phyloP scores from a whole-genome alignment of 2,888 invertebrate species.

The Ernsta delagoae region DNA sequence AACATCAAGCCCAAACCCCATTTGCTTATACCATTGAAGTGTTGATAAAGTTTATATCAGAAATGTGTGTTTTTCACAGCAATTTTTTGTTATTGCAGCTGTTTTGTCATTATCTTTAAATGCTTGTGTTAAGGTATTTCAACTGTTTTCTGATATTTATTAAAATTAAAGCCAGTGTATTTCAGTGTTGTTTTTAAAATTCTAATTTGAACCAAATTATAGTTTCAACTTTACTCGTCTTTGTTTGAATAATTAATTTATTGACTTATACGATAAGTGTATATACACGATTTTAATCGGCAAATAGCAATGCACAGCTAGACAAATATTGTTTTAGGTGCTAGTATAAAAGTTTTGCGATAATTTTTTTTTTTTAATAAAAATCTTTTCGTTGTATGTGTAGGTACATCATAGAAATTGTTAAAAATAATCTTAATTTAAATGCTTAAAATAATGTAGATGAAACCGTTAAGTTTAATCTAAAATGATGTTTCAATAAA shows the following conservation, averaged over 20 bases:
- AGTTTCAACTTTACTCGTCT: too few relatives aligned
- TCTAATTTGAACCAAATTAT: too few relatives aligned
- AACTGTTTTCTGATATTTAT: background rate
- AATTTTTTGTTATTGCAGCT: background rate
- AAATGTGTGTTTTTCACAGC: background rate
- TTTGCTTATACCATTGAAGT: constrained; percentile 20
- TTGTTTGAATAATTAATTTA: too few relatives aligned
- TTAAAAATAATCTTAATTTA: too few relatives aligned
- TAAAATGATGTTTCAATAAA: too few relatives aligned
- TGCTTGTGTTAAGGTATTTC: background rate
- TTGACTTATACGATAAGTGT: too few relatives aligned
- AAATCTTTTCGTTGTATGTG: too few relatives aligned
- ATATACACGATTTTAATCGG: background rate
- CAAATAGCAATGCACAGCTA: background rate
- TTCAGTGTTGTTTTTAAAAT: background rate
- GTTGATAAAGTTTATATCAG: background rate
- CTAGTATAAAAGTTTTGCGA: background rate
- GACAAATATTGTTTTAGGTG: background rate
- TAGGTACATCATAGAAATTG: too few relatives aligned
- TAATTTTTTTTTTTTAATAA: background rate
- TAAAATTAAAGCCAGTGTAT: background rate
- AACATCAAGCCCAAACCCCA: constrained; percentile 32
- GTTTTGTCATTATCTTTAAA: too few relatives aligned
- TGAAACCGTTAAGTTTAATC: too few relatives aligned
- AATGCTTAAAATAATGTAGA: too few relatives aligned